phyloP scores from a whole-genome alignment of 2,888 invertebrate species.

The Meteorus colon region DNA sequence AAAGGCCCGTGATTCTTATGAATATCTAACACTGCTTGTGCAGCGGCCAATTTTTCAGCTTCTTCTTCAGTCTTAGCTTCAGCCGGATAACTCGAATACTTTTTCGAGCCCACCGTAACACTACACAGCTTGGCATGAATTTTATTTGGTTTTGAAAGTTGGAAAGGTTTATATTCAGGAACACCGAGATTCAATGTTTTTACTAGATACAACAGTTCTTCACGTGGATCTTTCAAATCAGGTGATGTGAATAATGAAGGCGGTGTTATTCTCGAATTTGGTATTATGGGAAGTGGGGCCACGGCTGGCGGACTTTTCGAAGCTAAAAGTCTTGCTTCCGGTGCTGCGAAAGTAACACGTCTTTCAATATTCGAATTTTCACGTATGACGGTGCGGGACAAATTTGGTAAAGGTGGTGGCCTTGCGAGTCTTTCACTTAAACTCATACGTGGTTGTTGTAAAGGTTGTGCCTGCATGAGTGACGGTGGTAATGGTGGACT shows the following conservation, averaged over 20 bases:
- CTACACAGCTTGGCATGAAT: conserved; percentile 47
- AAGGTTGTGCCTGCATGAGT: not conserved
- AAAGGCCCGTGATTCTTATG: conserved; percentile 62
- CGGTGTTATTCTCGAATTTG: not conserved
- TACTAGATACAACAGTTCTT: conserved; percentile 44
- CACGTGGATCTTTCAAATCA: conserved; percentile 25
- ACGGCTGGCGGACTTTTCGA: not conserved
- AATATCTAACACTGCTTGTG: conserved; percentile 69
- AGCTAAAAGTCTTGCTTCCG: not conserved
- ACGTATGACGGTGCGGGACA: not conserved
- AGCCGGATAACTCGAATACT: conserved; percentile 73
- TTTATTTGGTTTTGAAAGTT: conserved; percentile 41
- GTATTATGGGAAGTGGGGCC: not conserved
- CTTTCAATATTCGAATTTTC: not conserved
- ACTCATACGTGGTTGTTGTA: not conserved
- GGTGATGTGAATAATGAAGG: not conserved
- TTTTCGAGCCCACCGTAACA: conserved; percentile 67
- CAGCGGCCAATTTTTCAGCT: conserved; percentile 72
- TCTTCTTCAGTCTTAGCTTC: conserved; percentile 69
- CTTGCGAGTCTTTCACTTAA: conserved; percentile 40
- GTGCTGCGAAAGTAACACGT: conserved; percentile 22
- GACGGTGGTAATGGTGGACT: not conserved
- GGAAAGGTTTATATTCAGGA: conserved; percentile 50
- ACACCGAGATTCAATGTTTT: conserved; percentile 40
- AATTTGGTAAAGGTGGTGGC: not conserved